phyloP scores from a whole-genome alignment of 2,113 vertebrate species.

The Lampris incognitus region DNA sequence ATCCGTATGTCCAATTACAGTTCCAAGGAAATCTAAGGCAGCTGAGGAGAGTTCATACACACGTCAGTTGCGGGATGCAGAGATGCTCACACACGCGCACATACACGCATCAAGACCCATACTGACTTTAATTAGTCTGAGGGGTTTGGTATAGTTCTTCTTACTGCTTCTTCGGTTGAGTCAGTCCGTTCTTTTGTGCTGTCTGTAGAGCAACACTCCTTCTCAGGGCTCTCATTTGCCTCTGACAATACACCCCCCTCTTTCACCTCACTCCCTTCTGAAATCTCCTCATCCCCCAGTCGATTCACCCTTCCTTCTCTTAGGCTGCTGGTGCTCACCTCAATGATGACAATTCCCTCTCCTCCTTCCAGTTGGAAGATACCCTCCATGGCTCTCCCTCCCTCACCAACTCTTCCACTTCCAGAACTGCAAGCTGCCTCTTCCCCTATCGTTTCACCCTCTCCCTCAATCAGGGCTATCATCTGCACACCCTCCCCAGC shows the following conservation, averaged over 20 bases:
- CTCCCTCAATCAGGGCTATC: constrained; percentile 82
- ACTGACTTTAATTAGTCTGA: constrained; percentile 39
- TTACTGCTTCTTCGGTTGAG: constrained; percentile 38
- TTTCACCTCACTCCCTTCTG: constrained; percentile 63
- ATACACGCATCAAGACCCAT: constrained; percentile 10
- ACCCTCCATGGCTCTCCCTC: constrained; percentile 71
- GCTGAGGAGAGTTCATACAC: constrained; percentile 71
- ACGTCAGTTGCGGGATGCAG: constrained; percentile 28
- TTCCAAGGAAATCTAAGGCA: constrained; percentile 40
- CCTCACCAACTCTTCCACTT: constrained; percentile 45
- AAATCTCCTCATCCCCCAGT: constrained; percentile 54
- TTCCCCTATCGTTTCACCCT: constrained; percentile 62
- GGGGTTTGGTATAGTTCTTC: constrained; percentile 49
- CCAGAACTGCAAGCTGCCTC: constrained; percentile 48
- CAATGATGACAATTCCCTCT: constrained; percentile 85
- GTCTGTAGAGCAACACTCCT: constrained; percentile 38
- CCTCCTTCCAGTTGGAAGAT: constrained; percentile 83
- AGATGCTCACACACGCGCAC: constrained; percentile 40
- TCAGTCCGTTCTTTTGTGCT: constrained; percentile 23
- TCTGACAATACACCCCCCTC: constrained; percentile 43
- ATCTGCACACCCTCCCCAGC: constrained; percentile 80
- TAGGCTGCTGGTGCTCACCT: constrained; percentile 83
- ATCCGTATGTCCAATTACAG: constrained; percentile 48
- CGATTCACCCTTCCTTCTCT: constrained; percentile 72
- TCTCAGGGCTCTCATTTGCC: constrained; percentile 49